Evolutionary conservation across 2,113 vertebrate species (phyloP).

Genomic region (Ardeotis arabs): DNA sequence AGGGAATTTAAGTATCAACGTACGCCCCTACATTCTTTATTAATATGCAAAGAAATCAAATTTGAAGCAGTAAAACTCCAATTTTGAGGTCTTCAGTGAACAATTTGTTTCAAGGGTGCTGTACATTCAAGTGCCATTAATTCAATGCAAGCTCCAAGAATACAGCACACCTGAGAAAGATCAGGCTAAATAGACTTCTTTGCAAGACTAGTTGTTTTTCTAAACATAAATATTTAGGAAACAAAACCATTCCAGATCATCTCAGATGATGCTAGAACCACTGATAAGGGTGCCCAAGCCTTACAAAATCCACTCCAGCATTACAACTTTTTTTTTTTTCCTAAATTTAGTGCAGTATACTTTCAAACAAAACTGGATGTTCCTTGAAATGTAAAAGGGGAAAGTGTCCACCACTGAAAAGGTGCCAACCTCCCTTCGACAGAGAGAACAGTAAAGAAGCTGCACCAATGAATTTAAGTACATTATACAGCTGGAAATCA

Average conservation of each 20-base stretch:
- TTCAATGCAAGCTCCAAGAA: background rate
- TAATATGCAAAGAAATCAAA: background rate
- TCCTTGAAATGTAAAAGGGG: background rate
- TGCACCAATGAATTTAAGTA: background rate
- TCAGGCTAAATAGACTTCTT: background rate
- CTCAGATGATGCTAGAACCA: background rate
- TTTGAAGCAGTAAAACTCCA: background rate
- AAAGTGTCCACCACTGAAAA: background rate
- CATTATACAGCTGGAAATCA: background rate
- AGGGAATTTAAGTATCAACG: slow-evolving; percentile 6
- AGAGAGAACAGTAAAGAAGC: background rate
- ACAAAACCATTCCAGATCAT: background rate
- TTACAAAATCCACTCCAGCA: background rate
- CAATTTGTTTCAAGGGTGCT: background rate
- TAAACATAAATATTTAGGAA: slow-evolving; percentile 17
- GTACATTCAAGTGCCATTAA: background rate
- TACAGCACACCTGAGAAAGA: slow-evolving; percentile 11
- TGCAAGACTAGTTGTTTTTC: background rate
- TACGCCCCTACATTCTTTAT: background rate
- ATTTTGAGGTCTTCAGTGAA: background rate
- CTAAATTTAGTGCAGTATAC: background rate
- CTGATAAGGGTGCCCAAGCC: background rate
- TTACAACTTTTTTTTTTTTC: background rate
- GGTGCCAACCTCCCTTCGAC: background rate
- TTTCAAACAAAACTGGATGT: background rate